Conservation (phyloP, 2,888 invertebrate genomes). For the Drosophila longiperda region DNA sequence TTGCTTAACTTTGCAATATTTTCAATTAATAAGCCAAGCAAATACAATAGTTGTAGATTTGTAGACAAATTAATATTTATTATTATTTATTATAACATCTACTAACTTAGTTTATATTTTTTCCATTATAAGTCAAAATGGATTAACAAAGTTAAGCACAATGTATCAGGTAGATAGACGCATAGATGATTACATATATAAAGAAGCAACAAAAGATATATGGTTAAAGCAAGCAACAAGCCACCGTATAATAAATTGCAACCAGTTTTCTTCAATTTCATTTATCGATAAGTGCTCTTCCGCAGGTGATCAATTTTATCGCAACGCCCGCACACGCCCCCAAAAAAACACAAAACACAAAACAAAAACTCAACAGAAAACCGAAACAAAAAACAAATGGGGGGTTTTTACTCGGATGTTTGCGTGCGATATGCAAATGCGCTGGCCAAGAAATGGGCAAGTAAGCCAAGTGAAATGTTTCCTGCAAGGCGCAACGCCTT, state of each 20-base stretch:
- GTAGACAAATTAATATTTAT: neutral
- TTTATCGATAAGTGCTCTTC: conserved; percentile 60
- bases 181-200: conserved; percentile 1
- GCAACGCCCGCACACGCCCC: conserved; percentile 37
- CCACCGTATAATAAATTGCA: conserved; percentile 45
- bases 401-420: conserved; percentile 51
- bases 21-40: neutral
- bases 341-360: conserved; percentile 10
- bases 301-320: conserved; percentile 54
- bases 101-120: neutral
- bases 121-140: neutral
- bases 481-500: conserved; percentile 70
- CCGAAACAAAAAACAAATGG: conserved; percentile 34
- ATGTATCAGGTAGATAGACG: neutral
- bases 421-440: conserved; percentile 77
- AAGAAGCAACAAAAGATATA: neutral
- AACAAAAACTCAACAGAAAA: neutral
- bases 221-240: conserved; percentile 49
- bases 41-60: neutral
- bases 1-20: conserved; percentile 18
- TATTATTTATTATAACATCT: neutral
- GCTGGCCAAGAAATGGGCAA: conserved; percentile 68
- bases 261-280: conserved; percentile 34
- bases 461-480: conserved; percentile 77
- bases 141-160: conserved; percentile 11